A percentile compares a stretch with the other conserved stretches of the same genome.
These are phyloP conservation scores for Nemurella pictetii DNA, from an alignment of 2,888 invertebrate species.

Conservation along the genomic window DNA sequence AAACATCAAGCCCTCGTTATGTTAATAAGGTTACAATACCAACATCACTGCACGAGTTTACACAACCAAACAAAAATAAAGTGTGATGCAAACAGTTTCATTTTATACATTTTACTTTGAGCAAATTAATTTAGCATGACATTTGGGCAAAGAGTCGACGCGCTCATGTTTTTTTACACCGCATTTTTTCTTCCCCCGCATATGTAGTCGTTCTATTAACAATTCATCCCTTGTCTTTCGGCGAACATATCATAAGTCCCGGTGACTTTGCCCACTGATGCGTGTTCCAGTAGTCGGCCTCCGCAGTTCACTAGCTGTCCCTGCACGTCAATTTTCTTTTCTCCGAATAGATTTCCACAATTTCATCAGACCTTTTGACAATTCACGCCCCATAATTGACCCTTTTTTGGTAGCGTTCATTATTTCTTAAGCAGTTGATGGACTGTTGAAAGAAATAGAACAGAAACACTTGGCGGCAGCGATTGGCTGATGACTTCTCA, in stretches of 20 bases:
- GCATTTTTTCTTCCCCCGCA: not conserved
- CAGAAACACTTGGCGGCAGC: not conserved
- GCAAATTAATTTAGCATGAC: not conserved
- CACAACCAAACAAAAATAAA: not conserved
- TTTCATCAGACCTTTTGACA: not conserved
- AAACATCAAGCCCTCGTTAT: too few relatives aligned
- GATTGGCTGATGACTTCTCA: slow-evolving; percentile 14
- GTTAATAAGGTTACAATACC: too few relatives aligned
- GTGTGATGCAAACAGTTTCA: not conserved
- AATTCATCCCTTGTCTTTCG: not conserved
- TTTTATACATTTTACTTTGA: not conserved
- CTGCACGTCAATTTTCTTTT: not conserved
- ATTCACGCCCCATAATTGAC: not conserved
- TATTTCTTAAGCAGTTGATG: too few relatives aligned
- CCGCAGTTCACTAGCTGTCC: too few relatives aligned
- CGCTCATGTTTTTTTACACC: not conserved
- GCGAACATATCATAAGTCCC: not conserved
- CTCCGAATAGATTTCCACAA: not conserved
- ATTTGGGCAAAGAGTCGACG: not conserved
- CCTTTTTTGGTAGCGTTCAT: not conserved
- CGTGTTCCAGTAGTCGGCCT: not conserved
- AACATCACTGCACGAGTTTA: too few relatives aligned
- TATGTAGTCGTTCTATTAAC: not conserved
- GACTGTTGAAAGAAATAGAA: not conserved
- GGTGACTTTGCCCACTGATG: not conserved